These are phyloP conservation scores for Eudasyphora cyanicolor DNA, from an alignment of 2,888 invertebrate genomes.

Conservation along the genomic window DNA sequence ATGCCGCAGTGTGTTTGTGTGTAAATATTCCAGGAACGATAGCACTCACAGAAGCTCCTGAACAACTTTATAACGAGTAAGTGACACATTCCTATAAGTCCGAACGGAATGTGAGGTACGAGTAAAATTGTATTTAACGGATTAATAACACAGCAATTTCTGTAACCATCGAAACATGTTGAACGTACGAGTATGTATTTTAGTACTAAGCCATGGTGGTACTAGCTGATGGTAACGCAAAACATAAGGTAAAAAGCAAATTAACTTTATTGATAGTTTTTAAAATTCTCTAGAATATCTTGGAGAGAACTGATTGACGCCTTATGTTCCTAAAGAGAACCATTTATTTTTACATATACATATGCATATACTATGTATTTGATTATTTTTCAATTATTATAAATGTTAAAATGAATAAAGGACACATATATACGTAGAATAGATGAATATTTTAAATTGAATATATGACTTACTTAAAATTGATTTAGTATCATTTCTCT, in stretches of 20 bases:
- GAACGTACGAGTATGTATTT: constrained; percentile 11
- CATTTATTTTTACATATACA: too few species aligned
- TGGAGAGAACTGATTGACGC: too few species aligned
- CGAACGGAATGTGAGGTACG: background rate
- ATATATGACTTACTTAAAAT: too few species aligned
- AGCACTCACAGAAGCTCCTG: background rate
- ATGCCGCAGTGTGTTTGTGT: background rate
- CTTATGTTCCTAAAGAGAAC: too few species aligned
- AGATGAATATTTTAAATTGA: too few species aligned
- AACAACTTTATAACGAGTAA: background rate
- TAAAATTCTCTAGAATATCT: too few species aligned
- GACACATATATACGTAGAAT: too few species aligned
- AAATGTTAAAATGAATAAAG: too few species aligned
- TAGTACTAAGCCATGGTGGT: background rate
- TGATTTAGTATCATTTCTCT: too few species aligned
- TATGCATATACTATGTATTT: too few species aligned
- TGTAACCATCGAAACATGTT: background rate
- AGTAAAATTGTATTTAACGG: constrained; percentile 21
- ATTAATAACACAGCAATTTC: background rate
- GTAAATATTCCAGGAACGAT: background rate
- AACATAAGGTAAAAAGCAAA: background rate
- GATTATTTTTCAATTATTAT: too few species aligned
- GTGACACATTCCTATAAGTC: constrained; percentile 1
- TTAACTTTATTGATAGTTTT: too few species aligned
- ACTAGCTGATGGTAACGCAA: background rate